Evolutionary conservation across 2,113 vertebrate genomes (phyloP).

Genomic region (Taxidea taxus): DNA sequence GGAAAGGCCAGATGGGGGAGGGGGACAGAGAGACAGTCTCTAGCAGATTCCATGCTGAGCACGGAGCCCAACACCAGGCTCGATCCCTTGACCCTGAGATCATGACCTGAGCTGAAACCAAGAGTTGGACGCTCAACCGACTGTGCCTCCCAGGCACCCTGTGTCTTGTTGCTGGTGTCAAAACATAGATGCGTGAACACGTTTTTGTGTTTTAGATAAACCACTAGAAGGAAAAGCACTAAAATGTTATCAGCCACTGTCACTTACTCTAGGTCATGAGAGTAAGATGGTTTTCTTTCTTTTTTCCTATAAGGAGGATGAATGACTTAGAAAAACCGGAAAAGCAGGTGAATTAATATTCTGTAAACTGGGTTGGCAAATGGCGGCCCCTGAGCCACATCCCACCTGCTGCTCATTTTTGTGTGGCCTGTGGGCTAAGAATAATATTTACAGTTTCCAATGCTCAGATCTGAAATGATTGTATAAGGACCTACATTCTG

Average conservation of each 20-base stretch:
- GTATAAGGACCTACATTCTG: neutral
- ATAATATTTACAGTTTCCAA: neutral
- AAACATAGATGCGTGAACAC: neutral
- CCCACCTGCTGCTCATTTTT: neutral
- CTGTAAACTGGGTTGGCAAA: neutral
- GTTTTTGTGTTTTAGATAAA: neutral
- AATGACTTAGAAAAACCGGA: neutral
- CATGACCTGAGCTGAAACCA: too few relatives aligned
- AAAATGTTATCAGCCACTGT: neutral
- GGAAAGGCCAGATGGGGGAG: too few relatives aligned
- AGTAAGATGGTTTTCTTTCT: neutral
- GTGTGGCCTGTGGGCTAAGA: neutral
- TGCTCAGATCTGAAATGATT: neutral
- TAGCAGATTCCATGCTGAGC: too few relatives aligned
- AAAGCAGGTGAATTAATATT: neutral
- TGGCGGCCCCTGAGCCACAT: too few relatives aligned
- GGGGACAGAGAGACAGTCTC: too few relatives aligned
- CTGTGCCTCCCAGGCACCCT: too few relatives aligned
- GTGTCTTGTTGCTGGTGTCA: neutral
- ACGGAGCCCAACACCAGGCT: too few relatives aligned
- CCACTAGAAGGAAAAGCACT: neutral
- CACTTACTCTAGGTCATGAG: neutral
- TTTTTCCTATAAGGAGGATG: neutral
- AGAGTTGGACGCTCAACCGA: too few relatives aligned
- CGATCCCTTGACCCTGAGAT: too few relatives aligned